Base-by-base conservation (phyloP, 2,113 vertebrate genomes). In the Hippocampus zosterae region DNA sequence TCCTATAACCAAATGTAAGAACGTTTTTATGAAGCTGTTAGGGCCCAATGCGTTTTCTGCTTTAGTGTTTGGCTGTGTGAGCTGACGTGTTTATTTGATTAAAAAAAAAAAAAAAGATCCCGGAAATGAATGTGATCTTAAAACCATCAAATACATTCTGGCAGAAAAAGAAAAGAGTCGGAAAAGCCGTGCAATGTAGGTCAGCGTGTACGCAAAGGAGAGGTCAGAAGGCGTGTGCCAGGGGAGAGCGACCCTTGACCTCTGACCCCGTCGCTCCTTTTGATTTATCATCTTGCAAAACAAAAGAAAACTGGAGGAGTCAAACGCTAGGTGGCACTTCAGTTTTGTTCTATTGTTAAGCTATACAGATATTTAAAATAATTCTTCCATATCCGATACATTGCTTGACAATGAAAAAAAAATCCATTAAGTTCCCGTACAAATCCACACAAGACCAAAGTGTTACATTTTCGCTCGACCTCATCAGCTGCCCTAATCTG, bases 161-260 rank as follows among this genome's bases (percentile, higher is more conserved):
- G 42, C 12, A 21, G 12, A 13, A 16, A 46, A 46, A n/a, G 3
- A 37, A 46, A 27, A 13, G 15, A 42, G 25, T 23, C 44, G 23
- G 56, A 74, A 1, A 0, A 69, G 40, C 33, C 33, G 1, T n/a
- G 65, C 67, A 18, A 83, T 83, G 71, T 87, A 77, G 85, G 83
- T 82, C 78, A 81, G 68, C 40, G 53, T 44, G 62, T 66, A 85
- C 86, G 85, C 53, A 81, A 86, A 84, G 85, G 66, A 72, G 57
- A 78, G 78, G 81, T 87, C 72, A 84, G 73, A 75, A 81, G 76
- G 81, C 80, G 68, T 66, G 65, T 72, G 81, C 79, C 41, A 40
- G 69, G 33, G 79, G 70, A 68, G 44, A 53, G 23, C 83, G 85
- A 89, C 88, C 91, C 88, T 71, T 85, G 86, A 88, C 73, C 81